Base-by-base conservation (phyloP, 2,113 vertebrate genomes). In the Dicentrarchus labrax region DNA sequence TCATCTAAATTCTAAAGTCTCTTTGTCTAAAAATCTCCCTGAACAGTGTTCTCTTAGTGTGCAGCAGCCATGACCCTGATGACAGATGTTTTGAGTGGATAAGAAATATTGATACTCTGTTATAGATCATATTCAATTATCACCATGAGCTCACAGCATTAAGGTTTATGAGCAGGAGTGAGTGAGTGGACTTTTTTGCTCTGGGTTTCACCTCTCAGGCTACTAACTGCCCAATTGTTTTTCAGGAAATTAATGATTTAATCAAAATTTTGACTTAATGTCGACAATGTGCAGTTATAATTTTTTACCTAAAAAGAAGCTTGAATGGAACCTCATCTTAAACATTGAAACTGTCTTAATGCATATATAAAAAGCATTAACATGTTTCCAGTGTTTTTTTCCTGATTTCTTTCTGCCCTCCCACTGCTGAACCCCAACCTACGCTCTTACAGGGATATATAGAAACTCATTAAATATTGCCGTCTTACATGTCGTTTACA, bases 381-480 rank as follows among this genome's bases (percentile, higher is more conserved):
- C 54, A 5, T 59, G 13, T 60, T 73, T 30, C 9, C 45, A 38
- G n/a, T 41, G 8, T 61, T 38, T 22, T 21, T 8, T 2, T 51
- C 17, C 43, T 48, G 22, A 73, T 47, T 36, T 59, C 24, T 7
- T 47, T 21, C 15, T 30, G 8, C 21, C 41, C 15, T 53, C 6
- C 7, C 22, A 15, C 21, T 10, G n/a, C 24, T 74, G 10, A 38
- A 69, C 61, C 21, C 21, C n/a, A 39, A 57, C 21, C 9, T 30
- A 0, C 11, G 7, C 11, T 24, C n/a, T 17, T 17, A 8, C 51
- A 24, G 1, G 10, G n/a, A 47, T 67, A 9, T 45, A 24, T n/a
- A 64, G 1, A 70, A 54, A 16, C 41, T 5, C 6, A 5, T 50
- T 85, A 60, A 82, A 78, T 73, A 82, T 66, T 78, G 76, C 21